A percentile compares a stretch with the other conserved stretches of the same genome.
Evolutionary conservation across 2,113 vertebrate species (phyloP).

Genomic region (Coreoperca whiteheadi): DNA sequence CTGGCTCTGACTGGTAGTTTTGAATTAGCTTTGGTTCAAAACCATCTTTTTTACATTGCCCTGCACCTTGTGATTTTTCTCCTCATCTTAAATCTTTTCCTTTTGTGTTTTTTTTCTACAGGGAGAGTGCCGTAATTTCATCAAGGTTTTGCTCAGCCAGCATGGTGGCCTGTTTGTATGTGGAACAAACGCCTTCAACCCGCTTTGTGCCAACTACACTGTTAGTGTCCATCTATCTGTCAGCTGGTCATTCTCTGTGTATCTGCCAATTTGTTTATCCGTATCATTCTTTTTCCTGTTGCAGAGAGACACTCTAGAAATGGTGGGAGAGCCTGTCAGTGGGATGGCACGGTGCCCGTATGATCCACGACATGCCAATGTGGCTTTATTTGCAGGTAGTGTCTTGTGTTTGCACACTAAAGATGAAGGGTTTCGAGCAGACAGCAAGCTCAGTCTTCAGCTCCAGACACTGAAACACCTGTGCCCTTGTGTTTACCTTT

Average conservation of each 20-base stretch:
- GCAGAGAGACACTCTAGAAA: conserved; percentile 93
- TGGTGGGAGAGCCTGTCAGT: conserved; percentile 91
- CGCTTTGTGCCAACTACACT: conserved; percentile 95
- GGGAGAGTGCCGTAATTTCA: conserved; percentile 96
- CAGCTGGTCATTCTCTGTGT: conserved; percentile 20
- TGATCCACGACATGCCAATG: conserved; percentile 96
- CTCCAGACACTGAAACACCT: conserved; percentile 37
- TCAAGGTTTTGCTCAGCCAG: conserved; percentile 94
- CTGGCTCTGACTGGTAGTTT: conserved; percentile 33
- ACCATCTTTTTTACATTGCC: not conserved
- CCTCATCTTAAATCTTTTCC: conserved; percentile 23
- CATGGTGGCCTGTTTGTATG: conserved; percentile 93
- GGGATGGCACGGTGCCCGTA: conserved; percentile 98
- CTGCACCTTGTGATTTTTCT: conserved; percentile 23
- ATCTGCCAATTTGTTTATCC: conserved; percentile 48
- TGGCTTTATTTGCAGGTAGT: conserved; percentile 95
- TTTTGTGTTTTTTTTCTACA: conserved; percentile 63
- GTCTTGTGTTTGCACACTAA: not conserved
- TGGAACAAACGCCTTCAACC: conserved; percentile 98
- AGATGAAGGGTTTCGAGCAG: conserved; percentile 2
- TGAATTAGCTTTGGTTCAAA: conserved; percentile 7
- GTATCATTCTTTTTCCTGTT: conserved; percentile 27
- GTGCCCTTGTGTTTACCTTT: conserved; percentile 72
- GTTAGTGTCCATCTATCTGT: conserved; percentile 85
- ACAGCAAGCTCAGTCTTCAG: conserved; percentile 36